Evolutionary conservation across 1,140 invertebrate genomes (phyloP).

Genomic region (Andrena cerasifolii): DNA sequence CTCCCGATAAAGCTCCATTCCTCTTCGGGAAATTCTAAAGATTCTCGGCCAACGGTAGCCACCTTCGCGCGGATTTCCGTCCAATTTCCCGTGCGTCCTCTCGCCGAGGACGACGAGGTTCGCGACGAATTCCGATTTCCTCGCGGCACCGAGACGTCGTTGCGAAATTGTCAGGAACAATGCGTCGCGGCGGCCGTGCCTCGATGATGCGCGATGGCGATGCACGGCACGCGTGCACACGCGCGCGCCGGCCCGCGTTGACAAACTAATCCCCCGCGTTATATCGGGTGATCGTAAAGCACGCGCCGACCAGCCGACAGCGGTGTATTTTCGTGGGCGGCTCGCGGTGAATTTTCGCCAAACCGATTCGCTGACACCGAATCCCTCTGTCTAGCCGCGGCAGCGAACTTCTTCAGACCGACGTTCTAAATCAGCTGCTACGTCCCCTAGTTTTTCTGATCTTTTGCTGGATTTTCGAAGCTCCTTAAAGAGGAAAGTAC

Average conservation of each 20-base stretch:
- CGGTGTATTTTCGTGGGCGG: constrained; percentile 75
- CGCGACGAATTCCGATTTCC: neutral
- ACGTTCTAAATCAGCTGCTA: no score
- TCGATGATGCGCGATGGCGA: constrained; percentile 31
- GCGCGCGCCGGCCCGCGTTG: constrained; percentile 73
- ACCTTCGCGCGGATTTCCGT: neutral
- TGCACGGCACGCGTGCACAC: constrained; percentile 50
- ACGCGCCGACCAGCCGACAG: constrained; percentile 72
- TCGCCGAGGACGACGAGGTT: no score
- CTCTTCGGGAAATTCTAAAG: no score
- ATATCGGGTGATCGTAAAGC: constrained; percentile 77
- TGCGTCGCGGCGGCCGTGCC: neutral
- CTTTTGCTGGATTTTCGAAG: no score
- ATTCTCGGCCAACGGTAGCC: neutral
- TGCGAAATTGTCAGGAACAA: constrained; percentile 25
- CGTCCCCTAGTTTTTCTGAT: no score
- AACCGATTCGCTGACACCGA: neutral
- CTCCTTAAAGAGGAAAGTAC: no score
- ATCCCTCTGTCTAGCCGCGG: no score
- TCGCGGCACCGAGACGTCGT: neutral
- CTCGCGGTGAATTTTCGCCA: constrained; percentile 69
- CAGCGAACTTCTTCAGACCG: no score
- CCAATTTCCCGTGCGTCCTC: no score
- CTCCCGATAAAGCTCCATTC: no score
- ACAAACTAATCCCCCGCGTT: constrained; percentile 79